phyloP scores from a whole-genome alignment of 1,140 invertebrate species.

The Hypsibius dujardini region DNA sequence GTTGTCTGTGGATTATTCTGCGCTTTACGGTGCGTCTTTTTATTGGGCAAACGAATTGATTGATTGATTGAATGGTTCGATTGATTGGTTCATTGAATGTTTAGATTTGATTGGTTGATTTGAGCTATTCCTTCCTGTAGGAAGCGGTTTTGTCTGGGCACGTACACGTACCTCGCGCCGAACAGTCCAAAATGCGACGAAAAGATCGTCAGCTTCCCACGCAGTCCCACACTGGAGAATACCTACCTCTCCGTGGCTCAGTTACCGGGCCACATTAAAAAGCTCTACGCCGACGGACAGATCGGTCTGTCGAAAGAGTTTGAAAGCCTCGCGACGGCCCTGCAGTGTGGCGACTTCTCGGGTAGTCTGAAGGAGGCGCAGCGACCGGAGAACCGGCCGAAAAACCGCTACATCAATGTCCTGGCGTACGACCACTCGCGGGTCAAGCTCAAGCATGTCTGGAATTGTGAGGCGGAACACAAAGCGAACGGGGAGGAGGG shows the following conservation, averaged over 20 bases:
- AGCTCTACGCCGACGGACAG: conserved; percentile 54
- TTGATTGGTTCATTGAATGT: not conserved
- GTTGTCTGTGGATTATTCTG: conserved; percentile 10
- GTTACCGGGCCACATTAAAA: not conserved
- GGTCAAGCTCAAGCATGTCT: not conserved
- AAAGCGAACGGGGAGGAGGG: not conserved
- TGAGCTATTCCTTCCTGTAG: not conserved
- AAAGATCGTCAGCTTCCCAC: not conserved
- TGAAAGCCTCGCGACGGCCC: conserved; percentile 36
- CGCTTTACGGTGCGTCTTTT: not conserved
- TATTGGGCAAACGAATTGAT: not conserved
- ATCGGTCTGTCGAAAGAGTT: conserved; percentile 77
- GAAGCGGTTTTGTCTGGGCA: not conserved
- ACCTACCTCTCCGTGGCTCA: not conserved
- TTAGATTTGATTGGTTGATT: not conserved
- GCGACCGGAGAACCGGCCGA: not conserved
- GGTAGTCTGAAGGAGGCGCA: not conserved
- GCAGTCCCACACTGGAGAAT: not conserved
- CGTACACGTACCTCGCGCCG: not conserved
- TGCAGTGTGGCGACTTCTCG: not conserved
- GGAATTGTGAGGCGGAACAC: no score
- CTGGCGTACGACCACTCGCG: not conserved
- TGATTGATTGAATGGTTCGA: not conserved
- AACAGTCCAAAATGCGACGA: conserved; percentile 5
- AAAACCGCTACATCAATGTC: conserved; percentile 9